Base-by-base conservation (phyloP, 2,888 invertebrate species). In the Erebia ligea region DNA sequence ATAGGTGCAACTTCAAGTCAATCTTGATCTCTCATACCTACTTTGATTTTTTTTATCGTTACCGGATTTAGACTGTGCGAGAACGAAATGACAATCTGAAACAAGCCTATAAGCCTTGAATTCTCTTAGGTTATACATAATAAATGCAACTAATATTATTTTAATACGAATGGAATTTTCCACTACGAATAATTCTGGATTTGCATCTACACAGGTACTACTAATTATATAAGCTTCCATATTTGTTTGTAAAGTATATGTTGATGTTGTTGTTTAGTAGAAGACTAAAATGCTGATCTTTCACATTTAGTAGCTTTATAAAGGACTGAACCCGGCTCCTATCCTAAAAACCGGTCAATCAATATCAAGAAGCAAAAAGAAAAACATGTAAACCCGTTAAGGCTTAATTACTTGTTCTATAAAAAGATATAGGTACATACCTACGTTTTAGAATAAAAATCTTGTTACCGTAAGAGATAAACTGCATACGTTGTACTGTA, bases 381-480 rank as follows among this genome's bases (percentile, higher is more conserved):
- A 65, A 65, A 40, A 56, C 17, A 21, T 54, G 42, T 40, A 21
- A 13, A 42, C 56, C 54, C 42, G 54, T 19, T 65, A 54, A 21
- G 56, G 65, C 42, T 65, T 65, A 56, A 65, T 65, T 65, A 65
- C 17, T 3, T 42, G 54, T 65, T 65, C 56, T 56, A 42, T 56
- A 56, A 56, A 54, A 65, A 56, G 17, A 19, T 65, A 65, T 21
- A 62, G 21, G 21, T 45, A 62, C 21, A 19, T 42, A 48, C 48
- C 62, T 62, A 62, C 62, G 56, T 52, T 65, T 65, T 65, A 65
- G 65, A 61, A 73, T 64, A 68, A 65, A 70, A 68, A 70, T 70
- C 70, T 70, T 48, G 42, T 66, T 65, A 65, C 65, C 67, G 68
- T 59, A 62, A 68, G 67, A 68, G 65, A 68, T 68, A 68, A 45